These are phyloP conservation scores for Coracopsis vasa DNA, from an alignment of 2,113 vertebrate genomes.

Conservation along the genomic window DNA sequence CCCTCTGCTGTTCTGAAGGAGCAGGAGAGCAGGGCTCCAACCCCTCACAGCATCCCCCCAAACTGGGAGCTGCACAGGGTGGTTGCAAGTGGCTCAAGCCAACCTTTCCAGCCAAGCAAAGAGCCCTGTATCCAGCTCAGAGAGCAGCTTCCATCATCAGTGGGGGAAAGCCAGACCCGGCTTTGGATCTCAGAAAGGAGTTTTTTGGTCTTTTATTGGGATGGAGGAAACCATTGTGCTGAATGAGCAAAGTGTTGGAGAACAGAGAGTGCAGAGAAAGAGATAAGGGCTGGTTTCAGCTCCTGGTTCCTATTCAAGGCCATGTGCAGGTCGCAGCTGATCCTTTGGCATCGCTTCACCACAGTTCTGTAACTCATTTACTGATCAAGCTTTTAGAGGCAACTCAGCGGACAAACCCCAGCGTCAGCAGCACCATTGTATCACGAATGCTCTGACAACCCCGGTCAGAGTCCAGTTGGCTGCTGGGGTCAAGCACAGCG, in stretches of 20 bases:
- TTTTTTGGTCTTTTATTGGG: neutral
- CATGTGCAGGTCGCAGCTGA: neutral
- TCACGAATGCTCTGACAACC: neutral
- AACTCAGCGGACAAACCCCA: neutral
- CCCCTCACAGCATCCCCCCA: neutral
- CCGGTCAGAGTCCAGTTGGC: neutral
- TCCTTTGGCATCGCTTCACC: neutral
- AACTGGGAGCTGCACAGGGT: neutral
- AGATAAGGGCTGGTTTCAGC: neutral
- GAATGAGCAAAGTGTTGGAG: neutral
- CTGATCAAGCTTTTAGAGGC: neutral
- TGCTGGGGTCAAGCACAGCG: fast-evolving
- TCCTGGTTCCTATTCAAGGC: neutral
- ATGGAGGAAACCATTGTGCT: neutral
- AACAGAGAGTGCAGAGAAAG: neutral
- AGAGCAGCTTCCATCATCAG: neutral
- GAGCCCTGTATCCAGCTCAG: fast-evolving
- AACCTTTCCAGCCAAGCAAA: neutral
- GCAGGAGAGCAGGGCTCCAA: neutral
- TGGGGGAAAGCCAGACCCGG: neutral
- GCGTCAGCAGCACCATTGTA: fast-evolving
- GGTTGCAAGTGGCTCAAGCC: neutral
- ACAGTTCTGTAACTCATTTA: neutral
- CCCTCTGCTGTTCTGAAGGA: constrained; percentile 16
- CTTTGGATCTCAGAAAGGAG: neutral